Percentiles rank a stretch among this genome's conserved stretches.
Conservation (phyloP, 2,888 invertebrate genomes). For the Xestia rhomboidea region DNA sequence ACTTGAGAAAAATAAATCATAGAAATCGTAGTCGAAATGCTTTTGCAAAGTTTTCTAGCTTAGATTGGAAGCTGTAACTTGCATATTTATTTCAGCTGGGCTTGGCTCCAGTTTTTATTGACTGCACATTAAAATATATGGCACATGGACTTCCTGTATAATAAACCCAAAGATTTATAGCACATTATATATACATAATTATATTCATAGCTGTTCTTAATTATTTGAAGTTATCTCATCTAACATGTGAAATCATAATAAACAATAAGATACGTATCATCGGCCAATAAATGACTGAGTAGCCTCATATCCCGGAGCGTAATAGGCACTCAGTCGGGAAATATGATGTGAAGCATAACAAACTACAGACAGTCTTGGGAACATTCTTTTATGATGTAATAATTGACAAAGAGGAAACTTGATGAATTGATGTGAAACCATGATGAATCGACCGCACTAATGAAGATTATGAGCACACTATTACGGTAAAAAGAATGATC, state of each 20-base stretch:
- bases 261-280: constrained; percentile 77
- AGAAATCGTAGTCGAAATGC: neutral
- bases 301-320: constrained; percentile 72
- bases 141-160: constrained; percentile 37
- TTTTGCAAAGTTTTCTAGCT: constrained; percentile 1
- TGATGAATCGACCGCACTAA: constrained; percentile 76
- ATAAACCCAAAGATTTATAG: constrained; percentile 59
- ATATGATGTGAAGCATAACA: constrained; percentile 79
- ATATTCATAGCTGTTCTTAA: constrained; percentile 52
- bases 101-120: constrained; percentile 32
- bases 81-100: constrained; percentile 26
- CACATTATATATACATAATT: constrained; percentile 10
- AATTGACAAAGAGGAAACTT: constrained; percentile 79
- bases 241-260: constrained; percentile 66
- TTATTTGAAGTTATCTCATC: constrained; percentile 59
- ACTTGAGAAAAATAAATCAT: neutral
- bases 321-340: constrained; percentile 77
- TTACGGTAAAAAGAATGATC: constrained; percentile 57
- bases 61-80: neutral
- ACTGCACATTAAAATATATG: constrained; percentile 31
- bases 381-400: constrained; percentile 82
- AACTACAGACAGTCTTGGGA: constrained; percentile 81
- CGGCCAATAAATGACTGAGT: constrained; percentile 75
- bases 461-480: constrained; percentile 65
- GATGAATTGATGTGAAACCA: constrained; percentile 80